A percentile compares a stretch with the other conserved stretches of the same genome.
Conservation (phyloP, 1,140 invertebrate species). For the Campodea augens region DNA sequence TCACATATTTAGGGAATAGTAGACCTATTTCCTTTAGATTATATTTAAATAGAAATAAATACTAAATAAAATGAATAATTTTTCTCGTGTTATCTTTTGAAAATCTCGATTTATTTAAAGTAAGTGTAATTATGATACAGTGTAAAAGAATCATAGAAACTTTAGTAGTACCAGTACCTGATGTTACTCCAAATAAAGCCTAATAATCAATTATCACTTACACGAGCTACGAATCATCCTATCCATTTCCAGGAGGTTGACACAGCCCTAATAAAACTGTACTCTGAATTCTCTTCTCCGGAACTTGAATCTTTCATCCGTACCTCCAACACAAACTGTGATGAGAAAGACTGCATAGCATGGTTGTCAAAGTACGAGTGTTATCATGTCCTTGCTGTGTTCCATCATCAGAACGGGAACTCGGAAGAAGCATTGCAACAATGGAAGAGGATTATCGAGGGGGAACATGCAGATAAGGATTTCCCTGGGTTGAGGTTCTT, state of each 20-base stretch:
- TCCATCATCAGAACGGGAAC: not conserved
- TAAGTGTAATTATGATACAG: no score
- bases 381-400: not conserved
- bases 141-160: no score
- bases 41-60: no score
- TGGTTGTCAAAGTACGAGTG: not conserved
- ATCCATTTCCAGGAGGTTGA: not conserved
- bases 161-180: no score
- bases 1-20: no score
- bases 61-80: no score
- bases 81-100: no score
- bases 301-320: not conserved
- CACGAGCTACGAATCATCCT: not conserved
- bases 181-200: no score
- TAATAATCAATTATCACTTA: no score
- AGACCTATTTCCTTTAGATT: no score
- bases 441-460: not conserved
- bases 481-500: not conserved
- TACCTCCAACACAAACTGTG: not conserved
- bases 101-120: no score
- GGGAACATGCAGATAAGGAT: not conserved
- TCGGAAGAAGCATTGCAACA: not conserved
- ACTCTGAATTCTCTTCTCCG: not conserved
- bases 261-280: not conserved
- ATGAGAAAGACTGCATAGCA: not conserved